These are phyloP conservation scores for Drosophila vallismaia DNA, from an alignment of 2,888 invertebrate species.

Conservation along the genomic window DNA sequence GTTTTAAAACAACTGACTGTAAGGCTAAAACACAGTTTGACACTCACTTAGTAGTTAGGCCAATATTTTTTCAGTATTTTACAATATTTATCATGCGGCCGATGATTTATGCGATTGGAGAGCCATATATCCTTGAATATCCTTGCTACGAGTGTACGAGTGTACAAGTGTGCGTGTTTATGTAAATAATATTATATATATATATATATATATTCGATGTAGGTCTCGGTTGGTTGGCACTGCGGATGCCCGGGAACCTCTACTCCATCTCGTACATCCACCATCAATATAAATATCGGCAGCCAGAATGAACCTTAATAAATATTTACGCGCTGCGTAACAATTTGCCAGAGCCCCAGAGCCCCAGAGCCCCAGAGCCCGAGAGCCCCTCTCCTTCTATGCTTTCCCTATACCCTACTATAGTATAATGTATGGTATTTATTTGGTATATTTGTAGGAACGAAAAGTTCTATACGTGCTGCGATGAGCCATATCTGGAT, in stretches of 20 bases:
- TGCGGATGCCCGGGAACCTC: conserved; percentile 46
- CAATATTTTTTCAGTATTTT: conserved; percentile 51
- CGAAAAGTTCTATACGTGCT: conserved; percentile 98
- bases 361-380: neutral
- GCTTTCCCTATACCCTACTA: neutral
- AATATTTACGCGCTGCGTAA: conserved; percentile 48
- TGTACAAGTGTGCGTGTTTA: neutral
- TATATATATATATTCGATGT: neutral
- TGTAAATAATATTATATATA: conserved; percentile 19
- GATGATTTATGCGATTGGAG: conserved; percentile 64
- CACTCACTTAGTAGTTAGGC: conserved; percentile 23
- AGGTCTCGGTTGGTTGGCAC: conserved; percentile 16
- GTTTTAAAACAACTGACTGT: neutral
- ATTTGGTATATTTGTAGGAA: conserved; percentile 86
- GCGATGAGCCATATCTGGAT: conserved; percentile 97
- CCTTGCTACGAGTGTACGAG: neutral
- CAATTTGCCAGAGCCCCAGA: conserved; percentile 19
- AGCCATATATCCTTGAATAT: conserved; percentile 28
- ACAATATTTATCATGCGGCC: conserved; percentile 63
- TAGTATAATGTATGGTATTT: conserved; percentile 3
- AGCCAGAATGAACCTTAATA: conserved; percentile 54
- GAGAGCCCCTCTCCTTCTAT: too few relatives aligned
- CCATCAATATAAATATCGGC: conserved; percentile 17
- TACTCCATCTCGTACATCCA: neutral
- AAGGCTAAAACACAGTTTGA: conserved; percentile 13